Percentiles rank a stretch among this genome's conserved stretches.
These are phyloP conservation scores for Syngnathus scovelli DNA, from an alignment of 2,113 vertebrate species.

Conservation along the genomic window DNA sequence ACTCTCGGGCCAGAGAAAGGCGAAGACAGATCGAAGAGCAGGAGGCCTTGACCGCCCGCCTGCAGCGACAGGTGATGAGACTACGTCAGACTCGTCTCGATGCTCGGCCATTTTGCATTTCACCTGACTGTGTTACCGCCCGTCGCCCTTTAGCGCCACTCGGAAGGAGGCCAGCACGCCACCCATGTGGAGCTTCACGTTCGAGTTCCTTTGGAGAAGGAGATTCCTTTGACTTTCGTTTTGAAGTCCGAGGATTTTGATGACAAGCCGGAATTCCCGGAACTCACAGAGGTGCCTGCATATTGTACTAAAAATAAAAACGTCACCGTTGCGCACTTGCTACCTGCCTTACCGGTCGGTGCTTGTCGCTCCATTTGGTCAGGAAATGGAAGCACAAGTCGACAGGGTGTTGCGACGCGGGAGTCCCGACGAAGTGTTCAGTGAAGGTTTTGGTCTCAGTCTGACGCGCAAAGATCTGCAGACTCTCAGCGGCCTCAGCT, in stretches of 20 bases:
- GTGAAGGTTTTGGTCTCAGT: constrained; percentile 88
- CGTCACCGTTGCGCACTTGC: neutral
- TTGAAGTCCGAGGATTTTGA: constrained; percentile 61
- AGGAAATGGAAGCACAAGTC: constrained; percentile 90
- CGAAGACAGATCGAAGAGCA: constrained; percentile 89
- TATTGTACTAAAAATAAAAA: no score
- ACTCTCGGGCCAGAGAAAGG: constrained; percentile 87
- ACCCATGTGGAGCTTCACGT: constrained; percentile 79
- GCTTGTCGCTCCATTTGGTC: neutral
- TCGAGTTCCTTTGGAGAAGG: constrained; percentile 89
- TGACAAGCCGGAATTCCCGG: constrained; percentile 82
- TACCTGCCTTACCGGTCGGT: neutral
- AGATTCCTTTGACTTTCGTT: constrained; percentile 79
- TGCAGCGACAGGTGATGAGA: constrained; percentile 80
- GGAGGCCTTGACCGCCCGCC: constrained; percentile 79
- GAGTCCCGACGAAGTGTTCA: constrained; percentile 87
- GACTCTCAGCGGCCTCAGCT: constrained; percentile 91
- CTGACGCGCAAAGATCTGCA: constrained; percentile 94
- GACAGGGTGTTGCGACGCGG: constrained; percentile 76
- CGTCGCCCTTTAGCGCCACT: constrained; percentile 73
- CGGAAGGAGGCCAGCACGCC: constrained; percentile 70
- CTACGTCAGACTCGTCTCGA: neutral
- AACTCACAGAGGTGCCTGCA: constrained; percentile 79
- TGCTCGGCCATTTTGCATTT: neutral
- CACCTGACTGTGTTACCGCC: constrained; percentile 1